Evolutionary conservation across 2,113 vertebrate genomes (phyloP).

Genomic region (Dasyprocta punctata): DNA sequence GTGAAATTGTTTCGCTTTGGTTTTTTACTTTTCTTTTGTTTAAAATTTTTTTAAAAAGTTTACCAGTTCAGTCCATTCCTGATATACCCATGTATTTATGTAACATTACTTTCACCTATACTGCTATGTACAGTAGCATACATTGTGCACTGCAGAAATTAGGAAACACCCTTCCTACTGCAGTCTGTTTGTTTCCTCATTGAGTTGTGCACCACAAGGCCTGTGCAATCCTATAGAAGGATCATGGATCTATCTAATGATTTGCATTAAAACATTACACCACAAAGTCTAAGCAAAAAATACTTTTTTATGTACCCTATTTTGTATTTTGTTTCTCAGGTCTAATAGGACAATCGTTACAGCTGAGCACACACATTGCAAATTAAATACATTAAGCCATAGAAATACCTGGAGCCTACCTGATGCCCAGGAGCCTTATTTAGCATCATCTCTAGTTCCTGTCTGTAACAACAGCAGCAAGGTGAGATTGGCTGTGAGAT

Average conservation of each 20-base stretch:
- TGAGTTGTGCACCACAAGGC: not conserved
- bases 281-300: not conserved
- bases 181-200: fast-evolving
- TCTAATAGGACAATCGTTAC: not conserved
- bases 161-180: fast-evolving
- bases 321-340: not conserved
- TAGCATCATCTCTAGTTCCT: fast-evolving
- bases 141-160: not conserved
- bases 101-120: fast-evolving
- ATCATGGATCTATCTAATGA: not conserved
- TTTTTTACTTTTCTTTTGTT: too few relatives aligned
- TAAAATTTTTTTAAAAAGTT: too few relatives aligned
- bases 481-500: fast-evolving
- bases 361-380: fast-evolving
- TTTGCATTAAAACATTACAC: not conserved
- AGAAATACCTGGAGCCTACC: fast-evolving
- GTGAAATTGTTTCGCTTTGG: too few relatives aligned
- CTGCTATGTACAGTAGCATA: not conserved
- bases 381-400: fast-evolving
- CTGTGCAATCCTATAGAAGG: not conserved
- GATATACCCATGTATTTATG: too few relatives aligned
- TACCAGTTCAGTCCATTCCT: too few relatives aligned
- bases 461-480: fast-evolving
- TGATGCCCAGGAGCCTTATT: not conserved
- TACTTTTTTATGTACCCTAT: not conserved